Percentiles rank a stretch among this genome's conserved stretches.
phyloP scores from a whole-genome alignment of 1,140 invertebrate genomes.

The Macrocentrus cingulum region DNA sequence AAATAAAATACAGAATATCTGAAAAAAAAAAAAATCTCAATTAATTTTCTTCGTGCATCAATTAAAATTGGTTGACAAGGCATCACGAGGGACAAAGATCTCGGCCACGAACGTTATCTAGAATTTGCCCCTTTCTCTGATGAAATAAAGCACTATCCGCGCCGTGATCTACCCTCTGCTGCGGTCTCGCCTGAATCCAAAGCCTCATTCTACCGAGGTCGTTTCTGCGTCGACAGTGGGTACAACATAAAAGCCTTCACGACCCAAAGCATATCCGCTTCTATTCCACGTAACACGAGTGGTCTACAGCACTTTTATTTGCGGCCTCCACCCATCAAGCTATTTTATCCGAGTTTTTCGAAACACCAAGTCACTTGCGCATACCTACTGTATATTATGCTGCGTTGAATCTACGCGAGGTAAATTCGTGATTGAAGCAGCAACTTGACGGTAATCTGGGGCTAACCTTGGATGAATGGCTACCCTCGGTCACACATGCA shows the following conservation, averaged over 20 bases:
- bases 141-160: slow-evolving; percentile 46
- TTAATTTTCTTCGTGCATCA: too few species aligned
- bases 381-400: too few species aligned
- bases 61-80: too few species aligned
- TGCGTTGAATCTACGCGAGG: background rate
- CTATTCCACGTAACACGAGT: background rate
- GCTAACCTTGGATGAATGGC: slow-evolving; percentile 26
- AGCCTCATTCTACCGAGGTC: background rate
- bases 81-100: slow-evolving; percentile 33
- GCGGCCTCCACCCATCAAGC: too few species aligned
- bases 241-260: background rate
- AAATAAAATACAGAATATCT: too few species aligned
- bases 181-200: background rate
- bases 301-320: too few species aligned
- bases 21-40: too few species aligned
- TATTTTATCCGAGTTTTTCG: too few species aligned
- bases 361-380: background rate
- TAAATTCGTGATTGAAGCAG: background rate
- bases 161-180: slow-evolving; percentile 36
- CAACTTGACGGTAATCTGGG: slow-evolving; percentile 26
- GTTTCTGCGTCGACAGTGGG: slow-evolving; percentile 5
- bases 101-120: slow-evolving; percentile 36
- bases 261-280: background rate
- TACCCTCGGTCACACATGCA: slow-evolving; percentile 23
- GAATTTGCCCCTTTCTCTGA: slow-evolving; percentile 40